phyloP scores from a whole-genome alignment of 2,888 invertebrate genomes.

The Meta bourneti region DNA sequence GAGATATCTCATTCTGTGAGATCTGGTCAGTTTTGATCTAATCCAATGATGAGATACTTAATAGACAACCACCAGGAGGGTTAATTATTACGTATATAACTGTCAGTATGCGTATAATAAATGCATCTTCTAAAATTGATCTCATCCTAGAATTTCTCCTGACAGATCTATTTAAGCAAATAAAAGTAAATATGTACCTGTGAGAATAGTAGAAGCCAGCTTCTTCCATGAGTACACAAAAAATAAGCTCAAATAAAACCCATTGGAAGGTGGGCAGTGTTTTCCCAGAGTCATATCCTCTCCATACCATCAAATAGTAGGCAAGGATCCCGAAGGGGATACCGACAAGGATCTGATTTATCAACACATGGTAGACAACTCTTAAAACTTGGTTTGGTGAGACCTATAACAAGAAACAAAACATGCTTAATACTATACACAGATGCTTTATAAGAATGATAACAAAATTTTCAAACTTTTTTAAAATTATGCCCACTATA shows the following conservation, averaged over 20 bases:
- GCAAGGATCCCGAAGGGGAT: slow-evolving; percentile 85
- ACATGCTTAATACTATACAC: neutral
- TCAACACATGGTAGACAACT: slow-evolving; percentile 86
- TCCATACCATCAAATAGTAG: slow-evolving; percentile 85
- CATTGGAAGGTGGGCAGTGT: slow-evolving; percentile 88
- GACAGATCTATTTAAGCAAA: no score
- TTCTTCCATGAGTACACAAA: slow-evolving; percentile 89
- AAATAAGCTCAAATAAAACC: slow-evolving; percentile 87
- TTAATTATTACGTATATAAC: no score
- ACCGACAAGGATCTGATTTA: slow-evolving; percentile 88
- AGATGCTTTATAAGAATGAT: no score
- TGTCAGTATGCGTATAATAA: no score
- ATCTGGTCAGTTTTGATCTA: no score
- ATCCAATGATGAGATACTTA: no score
- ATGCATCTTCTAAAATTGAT: no score
- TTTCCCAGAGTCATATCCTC: slow-evolving; percentile 83
- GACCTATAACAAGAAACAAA: slow-evolving; percentile 78
- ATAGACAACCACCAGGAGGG: no score
- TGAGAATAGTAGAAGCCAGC: slow-evolving; percentile 92
- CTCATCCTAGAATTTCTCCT: no score
- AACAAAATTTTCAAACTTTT: no score
- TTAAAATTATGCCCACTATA: no score
- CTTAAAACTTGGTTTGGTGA: slow-evolving; percentile 80
- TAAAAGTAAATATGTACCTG: slow-evolving; percentile 73
- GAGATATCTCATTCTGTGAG: no score